Evolutionary conservation across 2,113 vertebrate genomes (phyloP).

Genomic region (Orientallactaga bullata): DNA sequence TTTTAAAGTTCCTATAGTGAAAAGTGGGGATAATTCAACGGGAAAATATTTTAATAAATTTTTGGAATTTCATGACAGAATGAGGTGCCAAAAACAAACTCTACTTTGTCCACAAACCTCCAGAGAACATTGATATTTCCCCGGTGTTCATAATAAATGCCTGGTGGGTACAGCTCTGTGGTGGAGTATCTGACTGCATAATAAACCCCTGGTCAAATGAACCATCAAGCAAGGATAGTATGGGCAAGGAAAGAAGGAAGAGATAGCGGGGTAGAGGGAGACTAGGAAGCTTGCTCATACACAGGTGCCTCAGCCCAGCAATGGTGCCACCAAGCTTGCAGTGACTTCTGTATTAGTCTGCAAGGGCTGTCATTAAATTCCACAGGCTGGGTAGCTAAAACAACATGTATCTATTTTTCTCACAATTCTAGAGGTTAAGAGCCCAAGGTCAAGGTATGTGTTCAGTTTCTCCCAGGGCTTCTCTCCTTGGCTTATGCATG

Average conservation of each 20-base stretch:
- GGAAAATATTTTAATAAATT: neutral
- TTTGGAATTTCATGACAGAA: conserved; percentile 20
- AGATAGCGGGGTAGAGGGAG: neutral
- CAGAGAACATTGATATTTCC: conserved; percentile 11
- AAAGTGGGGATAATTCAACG: conserved; percentile 9
- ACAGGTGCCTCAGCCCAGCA: neutral
- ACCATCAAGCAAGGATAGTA: neutral
- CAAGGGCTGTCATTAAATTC: neutral
- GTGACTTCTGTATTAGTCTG: neutral
- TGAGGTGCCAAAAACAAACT: neutral
- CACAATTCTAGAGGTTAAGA: neutral
- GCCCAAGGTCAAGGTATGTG: neutral
- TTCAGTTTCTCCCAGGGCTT: neutral
- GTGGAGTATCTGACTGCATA: neutral
- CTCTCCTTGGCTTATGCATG: neutral
- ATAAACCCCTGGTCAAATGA: conserved; percentile 20
- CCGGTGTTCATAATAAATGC: neutral
- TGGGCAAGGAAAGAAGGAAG: neutral
- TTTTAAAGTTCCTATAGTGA: conserved; percentile 15
- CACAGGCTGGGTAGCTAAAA: neutral
- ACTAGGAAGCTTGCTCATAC: neutral
- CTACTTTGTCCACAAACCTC: neutral
- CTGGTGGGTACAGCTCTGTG: no score
- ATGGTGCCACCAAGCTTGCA: neutral
- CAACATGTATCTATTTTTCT: neutral